Evolutionary conservation across 1,140 invertebrate genomes (phyloP), one percentile per base, ranked within the genome.

Genomic region (Aphidius ervi): DNA sequence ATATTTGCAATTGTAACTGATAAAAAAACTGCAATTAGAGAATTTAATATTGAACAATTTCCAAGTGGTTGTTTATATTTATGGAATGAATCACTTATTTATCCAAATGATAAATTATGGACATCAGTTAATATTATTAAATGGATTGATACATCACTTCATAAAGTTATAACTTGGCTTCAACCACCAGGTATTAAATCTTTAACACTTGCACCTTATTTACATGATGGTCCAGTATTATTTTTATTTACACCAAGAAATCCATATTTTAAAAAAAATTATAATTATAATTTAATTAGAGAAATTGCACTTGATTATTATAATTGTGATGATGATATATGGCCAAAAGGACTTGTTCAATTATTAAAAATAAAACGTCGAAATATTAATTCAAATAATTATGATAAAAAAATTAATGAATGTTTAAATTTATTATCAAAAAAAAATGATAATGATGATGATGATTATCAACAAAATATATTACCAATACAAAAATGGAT

Each of bases 241-340:
- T 82, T 90, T 66, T 72, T 91, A 42, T 90, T 91, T 68, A 89
- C 88, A 3, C 88, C 89, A 20, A 77, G 85, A 43, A 89, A 88
- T 77, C 85, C 86, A 16, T 73, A 88, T 16, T 80, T 83, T 67
- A 67, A 74, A 54, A 74, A 81, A 61, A 81, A 82, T 68, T 83
- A 86, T 43, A 82, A 84, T 68, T 89, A 86, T 70, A 79, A 85
- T 66, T 74, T 88, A 81, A 68, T 90, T 5, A 82, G 82, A 65
- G 83, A 88, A 79, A 70, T 87, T 10, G 84, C 82, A 40, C 76
- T 88, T 63, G 83, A 88, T 61, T 89, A 88, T 75, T 83, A 86
- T 64, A 86, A 85, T 66, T 89, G 87, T 67, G 78, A 76, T 6
- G 80, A 79, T 41, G 79, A 80, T 67, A 64, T 75, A 50, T 77